Conservation (phyloP, 2,888 invertebrate genomes). For the Nephrotoma appendiculata region DNA sequence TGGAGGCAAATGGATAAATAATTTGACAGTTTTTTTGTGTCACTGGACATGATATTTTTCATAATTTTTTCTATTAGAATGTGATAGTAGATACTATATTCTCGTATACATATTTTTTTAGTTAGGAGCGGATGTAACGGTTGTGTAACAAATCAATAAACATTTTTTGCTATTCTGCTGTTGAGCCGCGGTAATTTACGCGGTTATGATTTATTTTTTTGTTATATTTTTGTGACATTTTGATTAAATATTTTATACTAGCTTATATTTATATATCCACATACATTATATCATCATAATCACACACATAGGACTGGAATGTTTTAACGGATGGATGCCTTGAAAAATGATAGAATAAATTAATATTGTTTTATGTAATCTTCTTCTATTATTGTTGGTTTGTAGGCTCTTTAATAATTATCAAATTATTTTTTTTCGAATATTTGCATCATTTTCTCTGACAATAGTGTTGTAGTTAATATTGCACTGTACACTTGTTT, state of each 20-base stretch:
- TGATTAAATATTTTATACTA: neutral
- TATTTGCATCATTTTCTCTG: no score
- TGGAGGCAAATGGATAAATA: neutral
- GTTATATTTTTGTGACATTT: neutral
- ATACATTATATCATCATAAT: no score
- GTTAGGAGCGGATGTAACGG: neutral
- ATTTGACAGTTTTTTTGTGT: neutral
- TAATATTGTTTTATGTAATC: no score
- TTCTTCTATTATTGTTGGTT: no score
- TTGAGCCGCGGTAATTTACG: neutral
- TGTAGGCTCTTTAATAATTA: no score
- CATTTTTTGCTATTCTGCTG: neutral
- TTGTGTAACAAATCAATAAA: neutral
- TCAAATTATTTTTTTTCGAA: no score
- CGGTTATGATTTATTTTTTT: neutral
- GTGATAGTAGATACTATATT: neutral
- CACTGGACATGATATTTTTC: neutral
- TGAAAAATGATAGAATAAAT: no score
- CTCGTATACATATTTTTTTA: neutral
- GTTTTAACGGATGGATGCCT: no score
- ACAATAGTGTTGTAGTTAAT: no score
- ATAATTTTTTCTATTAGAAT: neutral
- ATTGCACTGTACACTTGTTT: no score
- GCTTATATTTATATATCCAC: no score
- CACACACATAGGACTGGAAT: no score